Conservation (phyloP, 2,797 vertebrate genomes). For the Peromyscus attwateri region DNA sequence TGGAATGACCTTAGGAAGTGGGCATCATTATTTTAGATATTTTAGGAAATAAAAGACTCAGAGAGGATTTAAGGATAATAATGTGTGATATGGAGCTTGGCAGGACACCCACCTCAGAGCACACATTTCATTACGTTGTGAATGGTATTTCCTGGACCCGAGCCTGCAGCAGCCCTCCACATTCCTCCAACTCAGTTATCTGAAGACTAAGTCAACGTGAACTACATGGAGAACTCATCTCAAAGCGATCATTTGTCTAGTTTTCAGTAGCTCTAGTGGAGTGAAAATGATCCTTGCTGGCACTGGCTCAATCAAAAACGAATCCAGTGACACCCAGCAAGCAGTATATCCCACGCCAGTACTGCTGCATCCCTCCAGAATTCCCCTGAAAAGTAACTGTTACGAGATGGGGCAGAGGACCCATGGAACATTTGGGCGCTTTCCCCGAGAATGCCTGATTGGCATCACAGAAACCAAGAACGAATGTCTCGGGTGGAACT, state of each 20-base stretch:
- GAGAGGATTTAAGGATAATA: neutral
- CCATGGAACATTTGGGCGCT: neutral
- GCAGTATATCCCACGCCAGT: accelerated
- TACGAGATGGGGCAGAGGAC: neutral
- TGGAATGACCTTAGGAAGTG: neutral
- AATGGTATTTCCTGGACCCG: neutral
- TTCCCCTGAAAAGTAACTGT: neutral
- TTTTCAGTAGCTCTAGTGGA: slow-evolving; percentile 22
- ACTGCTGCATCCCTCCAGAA: neutral
- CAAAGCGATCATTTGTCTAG: neutral
- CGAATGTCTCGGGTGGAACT: neutral
- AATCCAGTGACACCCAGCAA: neutral
- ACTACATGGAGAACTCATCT: neutral
- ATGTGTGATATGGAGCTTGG: accelerated
- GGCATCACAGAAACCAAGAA: neutral
- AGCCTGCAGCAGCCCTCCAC: neutral
- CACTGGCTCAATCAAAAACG: neutral
- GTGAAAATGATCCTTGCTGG: neutral
- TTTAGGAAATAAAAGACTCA: neutral
- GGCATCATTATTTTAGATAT: neutral
- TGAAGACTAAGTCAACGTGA: neutral
- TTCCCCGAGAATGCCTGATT: neutral
- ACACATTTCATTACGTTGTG: neutral
- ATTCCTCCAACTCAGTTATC: neutral
- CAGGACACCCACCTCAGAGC: neutral